phyloP scores from a whole-genome alignment of 2,113 vertebrate genomes.

The Budorcas taxicolor region DNA sequence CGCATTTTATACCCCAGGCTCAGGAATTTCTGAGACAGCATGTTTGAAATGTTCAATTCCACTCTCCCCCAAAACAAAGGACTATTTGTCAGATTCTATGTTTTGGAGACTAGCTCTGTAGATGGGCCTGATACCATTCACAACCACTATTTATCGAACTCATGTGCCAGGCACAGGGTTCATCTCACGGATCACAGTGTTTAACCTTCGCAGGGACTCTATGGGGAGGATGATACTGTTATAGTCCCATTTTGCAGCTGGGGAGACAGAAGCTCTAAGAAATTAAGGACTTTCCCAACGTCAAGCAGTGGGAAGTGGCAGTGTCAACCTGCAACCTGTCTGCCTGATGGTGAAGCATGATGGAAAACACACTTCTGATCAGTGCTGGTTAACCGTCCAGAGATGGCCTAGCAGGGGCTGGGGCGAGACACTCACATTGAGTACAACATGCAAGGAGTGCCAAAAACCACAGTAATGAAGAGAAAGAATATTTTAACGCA shows the following conservation, averaged over 20 bases:
- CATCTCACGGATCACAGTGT: neutral
- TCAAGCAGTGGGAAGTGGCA: neutral
- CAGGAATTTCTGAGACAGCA: neutral
- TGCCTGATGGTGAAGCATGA: neutral
- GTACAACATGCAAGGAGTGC: neutral
- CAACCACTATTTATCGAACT: neutral
- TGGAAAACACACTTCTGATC: neutral
- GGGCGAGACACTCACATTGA: fast-evolving
- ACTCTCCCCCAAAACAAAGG: neutral
- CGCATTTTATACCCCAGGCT: neutral
- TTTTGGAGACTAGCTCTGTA: neutral
- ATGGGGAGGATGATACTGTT: neutral
- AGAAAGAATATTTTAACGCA: neutral
- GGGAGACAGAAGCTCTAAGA: neutral
- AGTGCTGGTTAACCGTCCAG: neutral
- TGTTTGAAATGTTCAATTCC: neutral
- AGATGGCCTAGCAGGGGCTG: neutral
- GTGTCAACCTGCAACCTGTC: neutral
- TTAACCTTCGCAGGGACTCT: neutral
- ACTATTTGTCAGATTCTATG: neutral
- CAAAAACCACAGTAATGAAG: neutral
- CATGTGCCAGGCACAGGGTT: neutral
- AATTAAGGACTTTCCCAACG: neutral
- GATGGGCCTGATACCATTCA: neutral
- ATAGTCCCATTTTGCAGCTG: neutral